Base-by-base conservation (phyloP, 2,888 invertebrate species). In the Andrena bucephala region DNA sequence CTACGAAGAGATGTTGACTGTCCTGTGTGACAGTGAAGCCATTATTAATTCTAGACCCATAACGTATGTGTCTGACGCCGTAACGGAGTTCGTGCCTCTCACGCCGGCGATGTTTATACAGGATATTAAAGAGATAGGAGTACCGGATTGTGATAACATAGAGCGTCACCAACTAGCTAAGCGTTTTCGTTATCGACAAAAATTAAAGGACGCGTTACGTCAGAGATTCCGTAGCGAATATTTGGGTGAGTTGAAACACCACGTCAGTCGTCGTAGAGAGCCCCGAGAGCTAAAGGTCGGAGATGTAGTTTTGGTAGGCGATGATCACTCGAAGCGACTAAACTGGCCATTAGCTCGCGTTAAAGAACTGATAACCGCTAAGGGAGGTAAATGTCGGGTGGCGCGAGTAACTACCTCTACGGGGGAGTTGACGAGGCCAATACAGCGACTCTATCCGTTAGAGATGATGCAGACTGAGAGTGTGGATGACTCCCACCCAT, bases 1-100 rank as follows among this genome's bases (percentile, higher is more conserved):
- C 4, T 84, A 85, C 62, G 90, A 91, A 62, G 89, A 92, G 68
- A 72, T 94, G 66, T n/a, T 27, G 16, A 93, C 92, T 0, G 73
- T 90, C 0, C 50, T 93, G 5, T 87, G 85, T 48, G 90, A 94
- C 74, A 89, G 90, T 59, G 93, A 94, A 82, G 79, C 86, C 1
- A 83, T 88, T 0, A 63, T 94, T 8, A 94, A 94, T 85, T 86
- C 90, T 0, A 83, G 93, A 75, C 93, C 93, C 16, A 80, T 94
- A 27, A 92, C 91, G 24, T 92, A 87, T 33, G 52, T 87, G 52
- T 77, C 70, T 0, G 62, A 69, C 13, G 10, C 13, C n/a, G 20
- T 5, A 1, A 52, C 48, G n/a, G 36, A 76, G n/a, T 27, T 60
- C 31, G 63, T 68, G 29, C 76, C 69, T 0, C 63, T 69, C 0